These are phyloP conservation scores for Pseudomyrmex gracilis DNA, from an alignment of 1,140 invertebrate species.

Conservation along the genomic window DNA sequence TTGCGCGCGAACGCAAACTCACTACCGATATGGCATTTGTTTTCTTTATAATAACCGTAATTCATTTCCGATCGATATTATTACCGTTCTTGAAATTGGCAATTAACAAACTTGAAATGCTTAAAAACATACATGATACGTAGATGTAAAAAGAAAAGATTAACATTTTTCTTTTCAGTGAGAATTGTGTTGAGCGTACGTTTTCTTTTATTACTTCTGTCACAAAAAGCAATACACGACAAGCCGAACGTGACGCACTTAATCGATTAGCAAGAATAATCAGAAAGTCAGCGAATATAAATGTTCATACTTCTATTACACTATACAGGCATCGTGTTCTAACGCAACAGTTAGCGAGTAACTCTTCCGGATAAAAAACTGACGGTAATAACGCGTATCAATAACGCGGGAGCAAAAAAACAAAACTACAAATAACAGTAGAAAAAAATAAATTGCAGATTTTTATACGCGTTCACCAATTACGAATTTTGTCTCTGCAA, in stretches of 20 bases:
- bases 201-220: neutral
- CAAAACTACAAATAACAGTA: neutral
- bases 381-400: neutral
- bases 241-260: neutral
- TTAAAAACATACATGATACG: neutral
- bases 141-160: neutral
- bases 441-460: neutral
- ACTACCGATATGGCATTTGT: neutral
- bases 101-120: neutral
- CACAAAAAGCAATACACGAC: neutral
- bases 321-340: neutral
- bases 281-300: conserved; percentile 16
- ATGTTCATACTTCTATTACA: conserved; percentile 3
- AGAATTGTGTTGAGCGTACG: too few species aligned
- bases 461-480: neutral
- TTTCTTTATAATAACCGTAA: neutral
- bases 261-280: conserved; percentile 12
- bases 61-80: neutral
- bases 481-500: neutral
- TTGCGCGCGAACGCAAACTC: neutral
- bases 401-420: neutral
- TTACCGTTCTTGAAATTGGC: neutral
- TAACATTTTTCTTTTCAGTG: too few species aligned
- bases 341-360: conserved; percentile 8
- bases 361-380: conserved; percentile 11